phyloP scores from a whole-genome alignment of 2,797 vertebrate genomes.

The Argentina silus region DNA sequence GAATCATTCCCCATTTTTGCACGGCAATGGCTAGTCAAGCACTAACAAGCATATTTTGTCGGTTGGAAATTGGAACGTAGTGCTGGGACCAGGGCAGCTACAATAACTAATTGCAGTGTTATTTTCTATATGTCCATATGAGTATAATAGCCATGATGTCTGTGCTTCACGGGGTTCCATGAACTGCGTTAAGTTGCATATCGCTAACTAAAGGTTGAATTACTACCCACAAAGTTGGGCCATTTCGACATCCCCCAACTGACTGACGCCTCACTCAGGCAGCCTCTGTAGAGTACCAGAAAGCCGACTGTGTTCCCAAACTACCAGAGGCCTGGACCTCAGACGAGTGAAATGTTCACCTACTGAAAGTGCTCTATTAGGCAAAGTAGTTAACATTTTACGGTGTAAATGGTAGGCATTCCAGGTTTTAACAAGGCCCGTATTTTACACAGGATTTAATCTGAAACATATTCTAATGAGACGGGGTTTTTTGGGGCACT shows the following conservation, averaged over 20 bases:
- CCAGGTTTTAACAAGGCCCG: slow-evolving; percentile 32
- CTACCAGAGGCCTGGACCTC: slow-evolving; percentile 37
- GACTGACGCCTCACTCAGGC: not conserved
- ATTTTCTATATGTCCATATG: not conserved
- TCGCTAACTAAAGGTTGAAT: not conserved
- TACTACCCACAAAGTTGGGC: not conserved
- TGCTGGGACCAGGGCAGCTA: slow-evolving; percentile 6
- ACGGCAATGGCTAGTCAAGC: not conserved
- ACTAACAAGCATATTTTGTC: slow-evolving; percentile 4
- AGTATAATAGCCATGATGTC: not conserved
- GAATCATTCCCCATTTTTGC: not conserved
- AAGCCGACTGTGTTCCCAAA: slow-evolving; percentile 29
- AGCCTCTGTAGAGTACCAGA: not conserved
- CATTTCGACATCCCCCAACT: not conserved
- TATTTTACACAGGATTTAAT: slow-evolving; percentile 37
- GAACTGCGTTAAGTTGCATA: too few species aligned
- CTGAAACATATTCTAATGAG: slow-evolving; percentile 33
- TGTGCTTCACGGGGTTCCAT: not conserved
- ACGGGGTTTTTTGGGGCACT: too few species aligned
- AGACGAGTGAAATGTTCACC: slow-evolving; percentile 32
- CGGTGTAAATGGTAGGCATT: slow-evolving; percentile 36
- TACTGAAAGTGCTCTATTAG: slow-evolving; percentile 34
- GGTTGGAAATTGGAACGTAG: too few species aligned
- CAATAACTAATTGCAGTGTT: not conserved
- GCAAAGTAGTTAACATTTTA: slow-evolving; percentile 41